A percentile compares a stretch with the other conserved stretches of the same genome.
These are phyloP conservation scores for Thalpophila matura DNA, from an alignment of 2,888 invertebrate genomes.

Conservation along the genomic window DNA sequence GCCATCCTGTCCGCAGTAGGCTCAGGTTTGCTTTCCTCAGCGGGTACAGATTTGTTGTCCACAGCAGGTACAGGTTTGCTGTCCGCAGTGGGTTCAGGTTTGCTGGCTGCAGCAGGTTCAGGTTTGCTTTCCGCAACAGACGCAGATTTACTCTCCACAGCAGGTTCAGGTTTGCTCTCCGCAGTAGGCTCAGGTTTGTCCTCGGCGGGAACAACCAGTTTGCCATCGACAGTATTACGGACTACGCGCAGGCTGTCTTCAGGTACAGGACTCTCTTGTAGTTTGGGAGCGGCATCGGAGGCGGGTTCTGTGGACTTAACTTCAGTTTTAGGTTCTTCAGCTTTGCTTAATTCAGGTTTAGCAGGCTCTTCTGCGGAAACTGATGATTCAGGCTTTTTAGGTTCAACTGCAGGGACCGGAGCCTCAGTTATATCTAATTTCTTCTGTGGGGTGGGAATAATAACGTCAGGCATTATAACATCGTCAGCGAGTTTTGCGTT, in stretches of 20 bases:
- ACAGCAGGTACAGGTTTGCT: slow-evolving; percentile 36
- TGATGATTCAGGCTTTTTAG: slow-evolving; percentile 68
- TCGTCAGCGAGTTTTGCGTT: slow-evolving; percentile 82
- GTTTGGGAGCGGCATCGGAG: slow-evolving; percentile 40
- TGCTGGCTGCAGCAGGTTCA: neutral
- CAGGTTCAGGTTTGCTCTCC: slow-evolving; percentile 40
- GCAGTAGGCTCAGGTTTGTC: slow-evolving; percentile 44
- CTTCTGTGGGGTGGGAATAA: slow-evolving; percentile 76
- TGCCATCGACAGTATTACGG: slow-evolving; percentile 80
- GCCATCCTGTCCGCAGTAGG: slow-evolving; percentile 13
- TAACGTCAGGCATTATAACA: slow-evolving; percentile 73
- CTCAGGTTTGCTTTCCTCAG: slow-evolving; percentile 17
- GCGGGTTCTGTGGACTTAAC: slow-evolving; percentile 56
- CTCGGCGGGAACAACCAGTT: slow-evolving; percentile 36
- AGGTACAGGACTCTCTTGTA: slow-evolving; percentile 33
- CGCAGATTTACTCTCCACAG: slow-evolving; percentile 14
- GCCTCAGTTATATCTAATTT: slow-evolving; percentile 78
- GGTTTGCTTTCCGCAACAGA: neutral
- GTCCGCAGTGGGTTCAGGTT: slow-evolving; percentile 16
- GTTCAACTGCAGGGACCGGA: slow-evolving; percentile 77
- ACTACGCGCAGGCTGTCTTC: slow-evolving; percentile 79
- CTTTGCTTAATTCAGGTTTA: slow-evolving; percentile 48
- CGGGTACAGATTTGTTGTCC: slow-evolving; percentile 14
- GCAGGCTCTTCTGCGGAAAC: slow-evolving; percentile 56
- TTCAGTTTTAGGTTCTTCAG: slow-evolving; percentile 54